Evolutionary conservation across 2,113 vertebrate genomes (phyloP), one percentile per base, ranked within the genome.

Genomic region (Butastur rufipennis): DNA sequence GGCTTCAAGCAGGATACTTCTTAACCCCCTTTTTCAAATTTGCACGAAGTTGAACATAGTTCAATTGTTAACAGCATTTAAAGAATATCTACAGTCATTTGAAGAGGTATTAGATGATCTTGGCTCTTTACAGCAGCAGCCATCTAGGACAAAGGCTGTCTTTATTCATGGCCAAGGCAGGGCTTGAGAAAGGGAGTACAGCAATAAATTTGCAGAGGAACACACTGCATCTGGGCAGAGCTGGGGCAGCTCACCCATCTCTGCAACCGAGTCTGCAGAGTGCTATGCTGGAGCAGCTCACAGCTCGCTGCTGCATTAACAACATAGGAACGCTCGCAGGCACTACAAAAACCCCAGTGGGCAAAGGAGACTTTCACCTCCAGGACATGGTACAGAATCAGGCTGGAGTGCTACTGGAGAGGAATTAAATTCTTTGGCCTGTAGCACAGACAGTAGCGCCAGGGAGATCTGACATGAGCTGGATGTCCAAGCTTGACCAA

Each of bases 171-270:
- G 58, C 21, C 20, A 20, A 9, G 40, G 16, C 9, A 80, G 61
- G 25, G 6, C 25, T 93, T 83, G 27, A 25, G 0, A 1, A 38
- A 32, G 0, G 1, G n/a, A n/a, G 34, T 22, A 40, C 47, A 40
- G 50, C 47, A n/a, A 23, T 7, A 7, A 5, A 3, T 61, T 80
- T 75, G 43, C 19, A 72, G 43, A 70, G 38, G 45, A 90, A 10
- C 13, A 48, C 32, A 13, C 17, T 79, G 81, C 61, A 26, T 52
- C 16, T 59, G 75, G 36, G 55, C 50, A 82, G 27, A 68, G 58
- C 72, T 93, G 61, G 16, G 65, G 7, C 36, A 78, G 43, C 9
- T 77, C 45, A 5, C 18, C 27, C 45, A 34, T 29, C 29, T 42
- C 15, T 92, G 56, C 29, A 66, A 9, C 18, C 22, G 15, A 5